Evolutionary conservation across 2,797 vertebrate genomes (phyloP).

Genomic region (Lates japonicus): DNA sequence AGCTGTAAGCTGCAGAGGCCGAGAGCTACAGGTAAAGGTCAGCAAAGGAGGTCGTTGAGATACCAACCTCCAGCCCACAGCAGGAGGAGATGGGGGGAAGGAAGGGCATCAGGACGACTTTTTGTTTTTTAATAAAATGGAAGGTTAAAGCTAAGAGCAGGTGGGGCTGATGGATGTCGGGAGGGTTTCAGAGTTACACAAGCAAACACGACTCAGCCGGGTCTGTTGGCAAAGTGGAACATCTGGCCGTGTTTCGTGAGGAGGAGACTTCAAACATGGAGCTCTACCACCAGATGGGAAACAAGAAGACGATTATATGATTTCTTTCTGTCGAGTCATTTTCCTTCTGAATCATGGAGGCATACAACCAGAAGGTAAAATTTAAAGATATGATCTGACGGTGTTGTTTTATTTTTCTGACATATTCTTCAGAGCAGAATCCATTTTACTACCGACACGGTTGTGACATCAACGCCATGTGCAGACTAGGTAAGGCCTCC

Average conservation of each 20-base stretch:
- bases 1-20: constrained; percentile 60
- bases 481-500: constrained; percentile 85
- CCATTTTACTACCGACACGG: constrained; percentile 91
- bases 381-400: neutral
- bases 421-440: constrained; percentile 85
- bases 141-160: constrained; percentile 39
- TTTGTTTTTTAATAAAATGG: neutral
- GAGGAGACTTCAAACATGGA: constrained; percentile 45
- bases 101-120: constrained; percentile 4
- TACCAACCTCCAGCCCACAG: constrained; percentile 30
- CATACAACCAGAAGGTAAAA: too few species aligned
- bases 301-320: neutral
- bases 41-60: constrained; percentile 31
- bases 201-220: constrained; percentile 70
- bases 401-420: neutral
- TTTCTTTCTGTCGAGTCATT: neutral
- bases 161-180: constrained; percentile 29
- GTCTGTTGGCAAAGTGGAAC: constrained; percentile 64
- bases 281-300: constrained; percentile 52
- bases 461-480: constrained; percentile 91
- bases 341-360: neutral
- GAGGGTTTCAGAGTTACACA: constrained; percentile 52
- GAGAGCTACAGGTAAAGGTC: constrained; percentile 53
- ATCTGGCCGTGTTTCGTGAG: constrained; percentile 67
- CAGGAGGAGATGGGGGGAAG: neutral